Conservation (phyloP, 1,140 invertebrate species). For the Pemphigus obesinymphae region DNA sequence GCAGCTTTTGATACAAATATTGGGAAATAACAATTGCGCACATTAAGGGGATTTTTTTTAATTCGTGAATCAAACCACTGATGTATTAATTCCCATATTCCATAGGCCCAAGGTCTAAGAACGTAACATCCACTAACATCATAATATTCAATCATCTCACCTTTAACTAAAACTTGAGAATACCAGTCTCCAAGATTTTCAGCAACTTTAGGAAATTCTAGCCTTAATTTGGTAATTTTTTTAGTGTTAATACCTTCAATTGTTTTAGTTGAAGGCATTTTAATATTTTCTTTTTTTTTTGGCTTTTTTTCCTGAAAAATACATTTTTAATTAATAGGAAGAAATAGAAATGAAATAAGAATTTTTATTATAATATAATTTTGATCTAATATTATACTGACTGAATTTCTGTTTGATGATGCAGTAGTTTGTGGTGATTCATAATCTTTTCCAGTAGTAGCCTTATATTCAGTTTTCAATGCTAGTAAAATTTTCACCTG, state of each 20-base stretch:
- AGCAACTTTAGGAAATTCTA: conserved; percentile 82
- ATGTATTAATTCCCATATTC: conserved; percentile 93
- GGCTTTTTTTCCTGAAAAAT: background rate
- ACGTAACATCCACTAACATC: conserved; percentile 99
- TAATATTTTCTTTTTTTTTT: conserved; percentile 34
- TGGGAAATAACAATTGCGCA: conserved; percentile 97
- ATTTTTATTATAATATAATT: background rate
- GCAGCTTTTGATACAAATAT: conserved; percentile 91
- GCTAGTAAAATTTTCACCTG: background rate
- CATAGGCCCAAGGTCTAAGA: conserved; percentile 89
- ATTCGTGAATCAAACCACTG: conserved; percentile 87
- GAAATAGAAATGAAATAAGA: background rate
- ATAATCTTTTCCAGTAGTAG: background rate
- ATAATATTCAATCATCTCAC: conserved; percentile 98
- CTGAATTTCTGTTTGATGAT: background rate
- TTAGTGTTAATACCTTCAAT: conserved; percentile 54
- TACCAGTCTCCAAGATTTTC: conserved; percentile 97
- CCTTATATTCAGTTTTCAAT: background rate
- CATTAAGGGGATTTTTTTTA: conserved; percentile 72
- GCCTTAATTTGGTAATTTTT: conserved; percentile 85
- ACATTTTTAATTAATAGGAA: background rate
- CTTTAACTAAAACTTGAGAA: conserved; percentile 93
- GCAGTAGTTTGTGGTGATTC: background rate
- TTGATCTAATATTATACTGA: background rate
- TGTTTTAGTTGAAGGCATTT: background rate